Evolutionary conservation across 2,888 invertebrate genomes (phyloP).

Genomic region (Cerceris ruficornis): DNA sequence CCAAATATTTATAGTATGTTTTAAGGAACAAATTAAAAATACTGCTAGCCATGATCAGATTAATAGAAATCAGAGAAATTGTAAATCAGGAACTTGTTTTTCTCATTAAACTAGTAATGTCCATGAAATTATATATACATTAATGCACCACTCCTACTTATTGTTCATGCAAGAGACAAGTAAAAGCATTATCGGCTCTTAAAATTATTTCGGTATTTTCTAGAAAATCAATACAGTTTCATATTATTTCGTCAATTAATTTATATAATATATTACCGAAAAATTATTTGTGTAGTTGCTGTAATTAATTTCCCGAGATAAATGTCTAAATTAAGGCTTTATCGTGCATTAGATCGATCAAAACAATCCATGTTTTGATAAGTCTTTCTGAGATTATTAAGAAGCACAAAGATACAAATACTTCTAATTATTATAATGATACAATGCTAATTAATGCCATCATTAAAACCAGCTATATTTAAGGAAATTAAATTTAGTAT

Average conservation of each 20-base stretch:
- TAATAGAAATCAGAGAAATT: slow-evolving; percentile 49
- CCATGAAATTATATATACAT: slow-evolving; percentile 70
- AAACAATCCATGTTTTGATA: too few species aligned
- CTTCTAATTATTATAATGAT: too few species aligned
- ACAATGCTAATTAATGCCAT: too few species aligned
- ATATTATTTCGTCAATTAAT: neutral
- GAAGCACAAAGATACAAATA: too few species aligned
- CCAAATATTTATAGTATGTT: slow-evolving; percentile 3
- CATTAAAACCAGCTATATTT: too few species aligned
- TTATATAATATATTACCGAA: too few species aligned
- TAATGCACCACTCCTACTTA: slow-evolving; percentile 68
- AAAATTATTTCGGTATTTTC: slow-evolving; percentile 3
- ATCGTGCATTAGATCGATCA: too few species aligned
- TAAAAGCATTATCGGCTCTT: slow-evolving; percentile 51
- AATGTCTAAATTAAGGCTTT: too few species aligned
- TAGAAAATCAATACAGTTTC: neutral
- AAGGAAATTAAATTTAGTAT: too few species aligned
- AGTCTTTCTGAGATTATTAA: too few species aligned
- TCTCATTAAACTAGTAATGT: slow-evolving; percentile 67
- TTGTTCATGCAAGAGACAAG: slow-evolving; percentile 54
- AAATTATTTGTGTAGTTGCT: too few species aligned
- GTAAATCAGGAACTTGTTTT: slow-evolving; percentile 71
- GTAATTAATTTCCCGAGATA: too few species aligned
- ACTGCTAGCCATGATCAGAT: slow-evolving; percentile 15
- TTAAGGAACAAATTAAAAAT: slow-evolving; percentile 9